Percentiles rank a stretch among this genome's conserved stretches.
Conservation (phyloP, 2,888 invertebrate genomes). For the Glyphotaelius pellucidus region DNA sequence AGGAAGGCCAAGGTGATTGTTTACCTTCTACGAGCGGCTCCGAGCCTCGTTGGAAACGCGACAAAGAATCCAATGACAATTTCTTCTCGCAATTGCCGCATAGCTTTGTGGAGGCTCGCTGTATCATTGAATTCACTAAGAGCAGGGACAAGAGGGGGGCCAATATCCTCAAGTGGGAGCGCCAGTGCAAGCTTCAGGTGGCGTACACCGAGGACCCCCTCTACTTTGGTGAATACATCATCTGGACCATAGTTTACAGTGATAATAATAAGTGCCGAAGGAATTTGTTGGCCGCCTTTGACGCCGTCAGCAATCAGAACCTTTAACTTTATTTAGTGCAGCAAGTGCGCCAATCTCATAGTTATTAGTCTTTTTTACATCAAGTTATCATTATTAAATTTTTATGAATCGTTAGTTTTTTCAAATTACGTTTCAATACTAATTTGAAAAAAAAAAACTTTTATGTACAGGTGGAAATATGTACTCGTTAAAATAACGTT, state of each 20-base stretch:
- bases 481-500: slow-evolving; percentile 20
- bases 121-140: slow-evolving; percentile 74
- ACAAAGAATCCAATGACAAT: slow-evolving; percentile 71
- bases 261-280: slow-evolving; percentile 79
- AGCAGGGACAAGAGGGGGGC: slow-evolving; percentile 71
- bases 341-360: slow-evolving; percentile 20
- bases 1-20: slow-evolving; percentile 73
- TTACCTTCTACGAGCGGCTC: slow-evolving; percentile 73
- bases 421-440: slow-evolving; percentile 4
- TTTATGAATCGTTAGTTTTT: slow-evolving; percentile 41
- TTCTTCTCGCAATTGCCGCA: slow-evolving; percentile 72
- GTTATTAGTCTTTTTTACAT: slow-evolving; percentile 39
- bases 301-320: slow-evolving; percentile 67
- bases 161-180: slow-evolving; percentile 78
- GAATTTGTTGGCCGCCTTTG: slow-evolving; percentile 77
- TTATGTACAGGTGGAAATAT: neutral
- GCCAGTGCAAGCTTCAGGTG: slow-evolving; percentile 81
- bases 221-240: slow-evolving; percentile 77
- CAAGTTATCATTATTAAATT: slow-evolving; percentile 35
- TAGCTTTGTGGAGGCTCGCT: slow-evolving; percentile 74
- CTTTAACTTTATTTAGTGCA: slow-evolving; percentile 7
- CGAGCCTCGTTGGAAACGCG: slow-evolving; percentile 70
- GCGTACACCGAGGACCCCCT: slow-evolving; percentile 78
- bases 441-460: neutral
- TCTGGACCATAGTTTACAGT: slow-evolving; percentile 80